Base-by-base conservation (phyloP, 2,113 vertebrate species). In the Odontophorus gujanensis region DNA sequence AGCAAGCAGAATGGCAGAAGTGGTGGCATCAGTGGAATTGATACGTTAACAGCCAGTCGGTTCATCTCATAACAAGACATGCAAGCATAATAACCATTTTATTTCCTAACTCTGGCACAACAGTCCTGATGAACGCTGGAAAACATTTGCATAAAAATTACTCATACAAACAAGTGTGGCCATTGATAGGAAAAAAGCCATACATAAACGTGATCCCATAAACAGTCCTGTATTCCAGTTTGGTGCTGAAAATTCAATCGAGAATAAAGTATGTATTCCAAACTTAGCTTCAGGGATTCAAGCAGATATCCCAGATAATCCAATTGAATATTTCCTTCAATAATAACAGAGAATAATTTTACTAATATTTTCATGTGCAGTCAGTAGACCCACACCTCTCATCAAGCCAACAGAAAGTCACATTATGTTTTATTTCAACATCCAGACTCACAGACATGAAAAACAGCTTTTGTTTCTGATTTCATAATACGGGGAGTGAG, bases 21-120 rank as follows among this genome's bases (percentile, higher is more conserved):
- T 67, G 85, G 53, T 81, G 13, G 50, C 40, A 30, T 91, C 67
- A 62, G 30, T 92, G 84, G 62, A 95, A 82, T 80, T 92, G 89
- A 75, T 93, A 96, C 5, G 42, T 97, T 90, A 94, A 89, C 78
- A 90, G 68, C 74, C 45, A 91, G 51, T 62, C 65, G 87, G 72
- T 90, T 93, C 87, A 92, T 67, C 38, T 57, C 90, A 82, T 92
- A 93, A 77, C 15, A 93, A 94, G 92, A 75, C 73, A 81, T 30
- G 36, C 28, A 85, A 96, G 88, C 51, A 34, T 34, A 85, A 91
- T 87, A 61, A 43, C 26, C 85, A 72, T 81, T 83, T 85, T 80
- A 92, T 83, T 85, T 87, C 81, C 34, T 81, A 71, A 81, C 28
- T 58, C 48, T 66, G 36, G 57, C 53, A 79, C 89, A 97, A 96